Evolutionary conservation across 2,888 invertebrate genomes (phyloP), one percentile per base, ranked within the genome.

Genomic region (Orchesella flavescens): DNA sequence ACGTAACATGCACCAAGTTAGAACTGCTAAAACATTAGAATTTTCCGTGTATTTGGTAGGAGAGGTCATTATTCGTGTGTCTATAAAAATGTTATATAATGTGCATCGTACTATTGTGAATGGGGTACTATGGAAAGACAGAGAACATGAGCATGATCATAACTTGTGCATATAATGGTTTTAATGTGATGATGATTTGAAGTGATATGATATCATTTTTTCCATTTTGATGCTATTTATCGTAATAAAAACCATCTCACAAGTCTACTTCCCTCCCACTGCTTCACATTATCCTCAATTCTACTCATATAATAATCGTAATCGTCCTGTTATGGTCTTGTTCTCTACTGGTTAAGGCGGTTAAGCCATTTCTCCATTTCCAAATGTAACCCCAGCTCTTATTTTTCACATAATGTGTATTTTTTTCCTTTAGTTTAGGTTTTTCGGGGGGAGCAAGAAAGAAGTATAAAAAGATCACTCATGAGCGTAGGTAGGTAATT

Each of bases 211-310:
- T 80, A 80, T 80, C 74, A 80, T 80, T 80, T 80, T 73, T 66
- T 66, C 66, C 73, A 72, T 80, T 82, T 73, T 63, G 68, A 55
- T 63, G 75, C 75, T 80, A 81, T 84, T 84, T 81, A 81, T 84
- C 81, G 84, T 84, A 81, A 84, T 84, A 84, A 84, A 84, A 84
- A 81, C 84, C 84, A 84, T 84, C 84, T 84, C 80, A 59, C 69
- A 53, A 74, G 73, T 72, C 81, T 72, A 77, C 73, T 80, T 76
- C 81, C 84, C 81, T 81, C 84, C 84, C 84, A 81, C 77, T 44
- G 19, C 13, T 68, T 34, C 63, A 72, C 73, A 57, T 73, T 57
- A 75, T 66, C 71, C 63, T 79, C 71, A 53, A 72, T 63, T 72
- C 53, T 1, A 34, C 55, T 75, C 44, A 74, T 75, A 61, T 75